phyloP scores from a whole-genome alignment of 2,797 vertebrate genomes.

The Sparidentex hasta region DNA sequence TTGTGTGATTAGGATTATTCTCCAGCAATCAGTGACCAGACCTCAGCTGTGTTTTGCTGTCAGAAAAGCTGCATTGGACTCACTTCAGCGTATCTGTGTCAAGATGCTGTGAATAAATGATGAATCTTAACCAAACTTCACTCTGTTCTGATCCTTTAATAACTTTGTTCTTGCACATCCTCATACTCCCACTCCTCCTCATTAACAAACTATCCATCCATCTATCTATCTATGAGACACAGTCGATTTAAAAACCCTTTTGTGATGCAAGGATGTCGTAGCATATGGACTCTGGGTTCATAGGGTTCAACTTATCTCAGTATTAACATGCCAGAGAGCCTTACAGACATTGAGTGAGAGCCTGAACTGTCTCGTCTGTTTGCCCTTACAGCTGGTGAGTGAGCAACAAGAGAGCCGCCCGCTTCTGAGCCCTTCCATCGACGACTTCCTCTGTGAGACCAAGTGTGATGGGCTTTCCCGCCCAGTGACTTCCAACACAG shows the following conservation, averaged over 20 bases:
- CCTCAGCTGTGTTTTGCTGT: conserved; percentile 24
- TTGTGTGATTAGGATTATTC: conserved; percentile 1
- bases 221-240: background rate
- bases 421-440: conserved; percentile 98
- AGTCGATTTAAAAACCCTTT: background rate
- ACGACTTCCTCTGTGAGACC: conserved; percentile 98
- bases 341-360: conserved; percentile 20
- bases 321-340: conserved; percentile 9
- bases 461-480: conserved; percentile 94
- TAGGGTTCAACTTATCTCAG: conserved; percentile 22
- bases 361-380: conserved; percentile 71
- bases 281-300: conserved; percentile 1
- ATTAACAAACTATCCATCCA: too few relatives aligned
- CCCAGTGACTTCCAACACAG: conserved; percentile 97
- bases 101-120: conserved; percentile 33
- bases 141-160: too few relatives aligned
- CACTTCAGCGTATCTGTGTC: conserved; percentile 36
- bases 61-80: background rate
- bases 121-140: background rate
- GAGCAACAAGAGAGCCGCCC: conserved; percentile 99
- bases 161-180: too few relatives aligned
- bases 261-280: conserved; percentile 7
- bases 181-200: too few relatives aligned
- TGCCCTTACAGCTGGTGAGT: conserved; percentile 94
- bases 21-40: background rate